phyloP scores from a whole-genome alignment of 2,888 invertebrate species.

The Plebejus argus region DNA sequence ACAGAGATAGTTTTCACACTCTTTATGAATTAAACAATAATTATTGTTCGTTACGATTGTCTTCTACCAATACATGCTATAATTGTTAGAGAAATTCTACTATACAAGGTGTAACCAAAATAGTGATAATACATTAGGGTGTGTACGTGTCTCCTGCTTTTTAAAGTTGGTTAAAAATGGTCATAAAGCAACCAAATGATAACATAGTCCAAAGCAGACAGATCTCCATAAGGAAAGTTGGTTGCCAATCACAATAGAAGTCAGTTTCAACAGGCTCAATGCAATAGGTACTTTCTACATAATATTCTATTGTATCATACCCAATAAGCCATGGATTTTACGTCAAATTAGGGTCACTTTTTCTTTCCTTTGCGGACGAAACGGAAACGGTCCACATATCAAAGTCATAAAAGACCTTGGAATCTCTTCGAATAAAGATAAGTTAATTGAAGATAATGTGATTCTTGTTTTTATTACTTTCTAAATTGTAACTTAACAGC shows the following conservation, averaged over 20 bases:
- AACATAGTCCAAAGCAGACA: neutral
- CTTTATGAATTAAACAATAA: neutral
- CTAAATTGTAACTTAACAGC: no score
- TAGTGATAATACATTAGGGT: no score
- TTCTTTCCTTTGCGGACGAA: conserved; percentile 7
- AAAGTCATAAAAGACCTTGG: neutral
- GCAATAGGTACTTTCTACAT: conserved; percentile 26
- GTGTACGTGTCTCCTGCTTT: no score
- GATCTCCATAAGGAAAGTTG: neutral
- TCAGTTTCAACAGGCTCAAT: neutral
- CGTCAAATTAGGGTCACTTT: conserved; percentile 20
- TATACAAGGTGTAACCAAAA: no score
- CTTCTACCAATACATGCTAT: neutral
- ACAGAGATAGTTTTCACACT: conserved; percentile 8
- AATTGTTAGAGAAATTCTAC: no score
- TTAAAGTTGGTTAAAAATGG: neutral
- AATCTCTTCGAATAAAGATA: neutral
- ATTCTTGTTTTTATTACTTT: neutral
- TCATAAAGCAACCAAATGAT: neutral
- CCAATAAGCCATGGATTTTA: conserved; percentile 20
- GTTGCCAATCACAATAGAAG: neutral
- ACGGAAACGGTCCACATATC: neutral
- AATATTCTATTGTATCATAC: conserved; percentile 27
- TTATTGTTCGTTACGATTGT: neutral
- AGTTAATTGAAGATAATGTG: neutral